phyloP scores from a whole-genome alignment of 2,888 invertebrate species.

The Epistrophe eligans region DNA sequence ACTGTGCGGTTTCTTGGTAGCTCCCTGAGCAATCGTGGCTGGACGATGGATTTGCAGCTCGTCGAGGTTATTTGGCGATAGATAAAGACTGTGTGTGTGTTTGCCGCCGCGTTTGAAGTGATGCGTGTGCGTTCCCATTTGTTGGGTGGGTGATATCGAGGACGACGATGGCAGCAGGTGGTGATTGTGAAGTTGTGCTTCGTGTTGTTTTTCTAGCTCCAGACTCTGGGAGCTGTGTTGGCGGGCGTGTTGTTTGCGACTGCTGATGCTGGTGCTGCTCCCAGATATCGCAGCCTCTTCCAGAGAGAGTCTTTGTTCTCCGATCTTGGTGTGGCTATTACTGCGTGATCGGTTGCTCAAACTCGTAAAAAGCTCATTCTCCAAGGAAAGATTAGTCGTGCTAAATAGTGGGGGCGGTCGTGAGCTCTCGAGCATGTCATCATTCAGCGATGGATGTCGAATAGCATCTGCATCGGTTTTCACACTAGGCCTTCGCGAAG shows the following conservation, averaged over 20 bases:
- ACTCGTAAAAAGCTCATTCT: slow-evolving; percentile 83
- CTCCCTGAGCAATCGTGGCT: slow-evolving; percentile 81
- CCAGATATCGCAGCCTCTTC: slow-evolving; percentile 78
- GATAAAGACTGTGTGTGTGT: slow-evolving; percentile 83
- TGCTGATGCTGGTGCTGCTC: slow-evolving; percentile 77
- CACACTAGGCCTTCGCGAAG: slow-evolving; percentile 80
- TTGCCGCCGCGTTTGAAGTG: slow-evolving; percentile 83
- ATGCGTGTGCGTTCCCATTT: slow-evolving; percentile 77
- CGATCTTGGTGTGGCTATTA: slow-evolving; percentile 83
- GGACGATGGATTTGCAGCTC: slow-evolving; percentile 83
- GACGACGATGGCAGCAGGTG: slow-evolving; percentile 79
- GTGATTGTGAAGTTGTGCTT: slow-evolving; percentile 79
- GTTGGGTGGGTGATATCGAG: slow-evolving; percentile 69
- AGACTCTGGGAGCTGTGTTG: slow-evolving; percentile 84
- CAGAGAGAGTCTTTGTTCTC: slow-evolving; percentile 82
- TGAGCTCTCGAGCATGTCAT: slow-evolving; percentile 82
- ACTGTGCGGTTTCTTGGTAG: slow-evolving; percentile 82
- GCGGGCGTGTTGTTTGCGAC: slow-evolving; percentile 80
- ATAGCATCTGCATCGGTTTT: slow-evolving; percentile 81
- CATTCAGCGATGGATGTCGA: slow-evolving; percentile 83
- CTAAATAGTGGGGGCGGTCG: slow-evolving; percentile 79
- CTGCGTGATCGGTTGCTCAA: slow-evolving; percentile 82
- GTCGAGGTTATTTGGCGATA: slow-evolving; percentile 83
- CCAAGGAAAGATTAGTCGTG: slow-evolving; percentile 82
- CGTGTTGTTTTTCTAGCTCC: slow-evolving; percentile 81